Evolutionary conservation across 2,888 invertebrate species (phyloP).

Genomic region (Lasiommata megera): DNA sequence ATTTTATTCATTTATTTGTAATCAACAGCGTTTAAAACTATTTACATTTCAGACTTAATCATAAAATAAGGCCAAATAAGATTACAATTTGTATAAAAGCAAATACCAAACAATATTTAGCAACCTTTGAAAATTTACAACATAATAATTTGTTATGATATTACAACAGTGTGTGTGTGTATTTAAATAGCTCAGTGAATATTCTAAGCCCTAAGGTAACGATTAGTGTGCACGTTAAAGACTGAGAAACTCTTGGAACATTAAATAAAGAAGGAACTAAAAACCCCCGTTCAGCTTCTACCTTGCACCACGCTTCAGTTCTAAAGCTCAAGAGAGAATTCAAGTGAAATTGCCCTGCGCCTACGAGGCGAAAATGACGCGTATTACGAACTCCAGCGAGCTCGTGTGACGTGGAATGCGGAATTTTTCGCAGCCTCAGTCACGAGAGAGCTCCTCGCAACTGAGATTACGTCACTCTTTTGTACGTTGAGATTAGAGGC

Average conservation of each 20-base stretch:
- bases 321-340: slow-evolving; percentile 51
- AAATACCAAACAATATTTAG: too few relatives aligned
- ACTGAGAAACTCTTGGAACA: neutral
- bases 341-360: slow-evolving; percentile 50
- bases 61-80: too few relatives aligned
- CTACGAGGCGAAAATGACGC: slow-evolving; percentile 38
- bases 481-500: slow-evolving; percentile 5
- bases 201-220: too few relatives aligned
- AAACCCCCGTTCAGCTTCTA: slow-evolving; percentile 18
- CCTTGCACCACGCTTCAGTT: slow-evolving; percentile 38
- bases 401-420: slow-evolving; percentile 22
- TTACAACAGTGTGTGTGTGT: too few relatives aligned
- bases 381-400: slow-evolving; percentile 34
- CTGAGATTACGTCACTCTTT: slow-evolving; percentile 15
- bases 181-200: too few relatives aligned
- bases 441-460: slow-evolving; percentile 1
- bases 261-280: neutral
- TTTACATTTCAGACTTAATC: too few relatives aligned
- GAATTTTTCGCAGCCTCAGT: slow-evolving; percentile 17
- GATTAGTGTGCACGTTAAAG: too few relatives aligned
- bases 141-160: too few relatives aligned
- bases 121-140: too few relatives aligned
- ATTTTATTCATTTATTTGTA: too few relatives aligned
- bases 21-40: too few relatives aligned
- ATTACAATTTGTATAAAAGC: too few relatives aligned